Conservation (phyloP, 2,113 vertebrate species). For the Taxidea taxus region DNA sequence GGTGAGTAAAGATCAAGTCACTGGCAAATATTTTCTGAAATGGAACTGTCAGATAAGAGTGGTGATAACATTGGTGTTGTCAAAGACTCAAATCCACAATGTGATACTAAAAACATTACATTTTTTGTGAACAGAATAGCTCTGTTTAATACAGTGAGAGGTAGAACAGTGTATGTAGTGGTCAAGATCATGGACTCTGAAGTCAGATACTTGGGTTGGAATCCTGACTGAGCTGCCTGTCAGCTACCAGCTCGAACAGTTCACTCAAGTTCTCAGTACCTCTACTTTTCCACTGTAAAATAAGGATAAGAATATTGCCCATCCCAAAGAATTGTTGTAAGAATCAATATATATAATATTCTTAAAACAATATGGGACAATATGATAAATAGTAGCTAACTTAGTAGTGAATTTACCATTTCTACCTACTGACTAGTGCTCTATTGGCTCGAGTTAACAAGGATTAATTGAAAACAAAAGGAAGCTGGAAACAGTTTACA, state of each 20-base stretch:
- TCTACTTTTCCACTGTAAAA: constrained; percentile 4
- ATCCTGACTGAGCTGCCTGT: not conserved
- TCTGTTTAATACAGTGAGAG: not conserved
- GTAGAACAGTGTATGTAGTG: not conserved
- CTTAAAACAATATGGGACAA: not conserved
- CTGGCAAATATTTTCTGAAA: not conserved
- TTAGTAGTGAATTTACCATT: not conserved
- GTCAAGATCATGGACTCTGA: not conserved
- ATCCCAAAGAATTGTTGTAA: not conserved
- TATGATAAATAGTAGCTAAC: not conserved
- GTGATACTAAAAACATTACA: not conserved
- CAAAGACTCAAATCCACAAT: not conserved
- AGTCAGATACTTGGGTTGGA: not conserved
- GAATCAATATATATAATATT: not conserved
- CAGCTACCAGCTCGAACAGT: not conserved
- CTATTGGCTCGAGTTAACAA: not conserved
- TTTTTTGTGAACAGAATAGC: not conserved
- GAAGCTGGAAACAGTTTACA: not conserved
- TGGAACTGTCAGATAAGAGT: not conserved
- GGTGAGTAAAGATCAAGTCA: not conserved
- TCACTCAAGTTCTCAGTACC: not conserved
- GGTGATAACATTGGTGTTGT: not conserved
- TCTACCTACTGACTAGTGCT: not conserved
- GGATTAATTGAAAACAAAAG: constrained; percentile 35
- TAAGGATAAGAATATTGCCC: not conserved